Evolutionary conservation across 2,113 vertebrate genomes (phyloP).

Genomic region (Zonotrichia leucophrys): DNA sequence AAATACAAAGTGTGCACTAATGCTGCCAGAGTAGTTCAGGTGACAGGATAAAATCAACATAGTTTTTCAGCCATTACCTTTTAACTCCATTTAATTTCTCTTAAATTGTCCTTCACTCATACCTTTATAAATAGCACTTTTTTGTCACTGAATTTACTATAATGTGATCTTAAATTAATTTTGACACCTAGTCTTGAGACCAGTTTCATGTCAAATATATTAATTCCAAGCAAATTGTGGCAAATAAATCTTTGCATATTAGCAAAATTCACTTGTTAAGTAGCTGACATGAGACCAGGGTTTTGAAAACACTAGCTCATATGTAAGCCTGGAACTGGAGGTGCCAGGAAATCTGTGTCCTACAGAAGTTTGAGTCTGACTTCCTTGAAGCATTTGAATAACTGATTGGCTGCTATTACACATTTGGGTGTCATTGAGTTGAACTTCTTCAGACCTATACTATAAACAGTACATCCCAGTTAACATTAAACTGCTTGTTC

Average conservation of each 20-base stretch:
- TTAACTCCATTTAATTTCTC: not conserved
- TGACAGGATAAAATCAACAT: not conserved
- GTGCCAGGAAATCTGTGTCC: not conserved
- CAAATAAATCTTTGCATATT: not conserved
- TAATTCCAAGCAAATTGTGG: not conserved
- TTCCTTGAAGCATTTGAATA: not conserved
- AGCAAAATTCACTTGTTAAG: not conserved
- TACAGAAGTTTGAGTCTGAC: not conserved
- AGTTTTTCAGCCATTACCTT: not conserved
- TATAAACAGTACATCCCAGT: not conserved
- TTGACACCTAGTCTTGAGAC: not conserved
- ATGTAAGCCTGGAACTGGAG: not conserved
- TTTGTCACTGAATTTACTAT: conserved; percentile 5
- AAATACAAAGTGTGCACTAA: not conserved
- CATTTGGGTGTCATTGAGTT: not conserved
- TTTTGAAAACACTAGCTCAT: not conserved
- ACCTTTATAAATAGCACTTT: not conserved
- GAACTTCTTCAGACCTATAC: not conserved
- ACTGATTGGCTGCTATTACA: not conserved
- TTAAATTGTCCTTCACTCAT: not conserved
- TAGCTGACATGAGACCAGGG: not conserved
- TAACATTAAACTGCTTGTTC: not conserved
- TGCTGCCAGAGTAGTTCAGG: not conserved
- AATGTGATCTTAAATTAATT: not conserved
- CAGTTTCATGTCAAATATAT: not conserved